These are phyloP conservation scores for Caenorhabditis brenneri DNA, from an alignment of 1,140 invertebrate species.

Conservation along the genomic window DNA sequence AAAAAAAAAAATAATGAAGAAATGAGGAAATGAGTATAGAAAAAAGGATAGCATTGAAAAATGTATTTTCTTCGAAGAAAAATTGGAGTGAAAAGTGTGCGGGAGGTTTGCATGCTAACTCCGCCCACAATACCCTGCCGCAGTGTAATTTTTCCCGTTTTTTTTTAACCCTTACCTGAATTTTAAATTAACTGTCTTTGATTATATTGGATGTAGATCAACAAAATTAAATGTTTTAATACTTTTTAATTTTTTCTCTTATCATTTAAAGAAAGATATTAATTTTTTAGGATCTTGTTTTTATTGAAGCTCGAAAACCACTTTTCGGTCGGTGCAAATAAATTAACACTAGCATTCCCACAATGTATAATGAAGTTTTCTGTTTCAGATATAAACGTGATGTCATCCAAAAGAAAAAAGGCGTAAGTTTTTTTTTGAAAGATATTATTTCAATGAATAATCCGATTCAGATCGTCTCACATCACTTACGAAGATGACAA, in stretches of 20 bases:
- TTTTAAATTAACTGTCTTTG: not conserved
- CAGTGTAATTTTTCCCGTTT: not conserved
- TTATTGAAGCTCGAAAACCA: not conserved
- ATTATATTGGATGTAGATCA: too few species aligned
- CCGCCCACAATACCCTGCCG: not conserved
- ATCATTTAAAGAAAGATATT: too few species aligned
- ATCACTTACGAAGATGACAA: constrained; percentile 42
- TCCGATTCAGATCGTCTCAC: constrained; percentile 23
- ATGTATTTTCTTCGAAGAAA: not conserved
- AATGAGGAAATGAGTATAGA: too few species aligned
- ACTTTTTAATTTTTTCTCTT: too few species aligned
- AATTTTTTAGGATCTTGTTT: too few species aligned
- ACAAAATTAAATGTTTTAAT: too few species aligned
- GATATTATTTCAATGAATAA: not conserved
- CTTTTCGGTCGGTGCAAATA: constrained; percentile 15
- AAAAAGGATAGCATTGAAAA: too few species aligned
- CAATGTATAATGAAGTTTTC: not conserved
- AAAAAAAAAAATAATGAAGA: too few species aligned
- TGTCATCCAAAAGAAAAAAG: not conserved
- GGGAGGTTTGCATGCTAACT: not conserved
- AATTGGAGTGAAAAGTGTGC: not conserved
- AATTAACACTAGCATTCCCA: not conserved
- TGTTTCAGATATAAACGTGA: not conserved
- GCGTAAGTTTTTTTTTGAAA: constrained; percentile 32
- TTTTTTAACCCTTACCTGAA: not conserved